phyloP scores from a whole-genome alignment of 23 tunicate species.

The Diplosoma virens region DNA sequence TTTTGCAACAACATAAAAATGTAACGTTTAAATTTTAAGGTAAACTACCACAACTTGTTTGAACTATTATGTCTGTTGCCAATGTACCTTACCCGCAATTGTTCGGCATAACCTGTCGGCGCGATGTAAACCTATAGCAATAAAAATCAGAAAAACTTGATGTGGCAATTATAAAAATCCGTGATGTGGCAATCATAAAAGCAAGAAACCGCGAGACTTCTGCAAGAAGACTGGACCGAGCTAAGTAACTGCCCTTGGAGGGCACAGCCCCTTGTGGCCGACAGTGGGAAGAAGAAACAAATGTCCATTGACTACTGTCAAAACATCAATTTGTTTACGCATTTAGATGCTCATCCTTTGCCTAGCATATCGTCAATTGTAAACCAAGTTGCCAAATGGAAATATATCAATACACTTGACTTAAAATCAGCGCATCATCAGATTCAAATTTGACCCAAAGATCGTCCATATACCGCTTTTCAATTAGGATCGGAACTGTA shows the following conservation, averaged over 20 bases:
- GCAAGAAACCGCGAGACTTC: background rate
- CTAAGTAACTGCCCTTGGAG: background rate
- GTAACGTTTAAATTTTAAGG: too few species aligned
- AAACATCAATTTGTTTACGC: constrained; percentile 12
- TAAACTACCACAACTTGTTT: too few species aligned
- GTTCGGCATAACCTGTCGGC: too few species aligned
- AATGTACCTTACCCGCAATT: too few species aligned
- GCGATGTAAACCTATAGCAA: background rate
- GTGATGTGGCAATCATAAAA: background rate
- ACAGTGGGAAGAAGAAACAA: background rate
- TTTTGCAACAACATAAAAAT: too few species aligned
- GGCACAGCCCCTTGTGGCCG: background rate
- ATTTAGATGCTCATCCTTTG: constrained; percentile 3
- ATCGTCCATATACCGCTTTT: background rate
- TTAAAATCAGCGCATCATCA: background rate
- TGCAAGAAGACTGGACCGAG: background rate
- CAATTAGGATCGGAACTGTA: background rate
- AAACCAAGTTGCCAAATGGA: constrained; percentile 13
- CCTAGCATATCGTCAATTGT: background rate
- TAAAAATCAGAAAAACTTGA: background rate
- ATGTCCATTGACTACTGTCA: constrained; percentile 17
- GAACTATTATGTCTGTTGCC: too few species aligned
- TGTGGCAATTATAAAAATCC: background rate
- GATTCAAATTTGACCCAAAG: background rate
- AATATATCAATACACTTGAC: background rate